phyloP scores from a whole-genome alignment of 2,888 invertebrate genomes.

The Dioctria linearis region DNA sequence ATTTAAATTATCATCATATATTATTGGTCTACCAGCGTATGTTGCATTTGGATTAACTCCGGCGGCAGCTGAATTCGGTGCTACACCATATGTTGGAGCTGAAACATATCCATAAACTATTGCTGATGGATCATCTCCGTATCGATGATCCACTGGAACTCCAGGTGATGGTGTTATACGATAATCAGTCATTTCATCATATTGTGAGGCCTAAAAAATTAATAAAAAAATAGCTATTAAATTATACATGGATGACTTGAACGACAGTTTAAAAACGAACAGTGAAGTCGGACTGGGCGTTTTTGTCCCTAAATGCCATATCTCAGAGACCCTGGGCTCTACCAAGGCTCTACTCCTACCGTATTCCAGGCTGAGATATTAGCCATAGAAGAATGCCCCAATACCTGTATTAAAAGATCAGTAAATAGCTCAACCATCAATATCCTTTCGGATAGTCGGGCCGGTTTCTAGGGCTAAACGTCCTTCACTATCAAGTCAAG shows the following conservation, averaged over 20 bases:
- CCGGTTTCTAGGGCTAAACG: too few relatives aligned
- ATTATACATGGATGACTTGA: neutral
- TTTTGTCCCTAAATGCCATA: too few relatives aligned
- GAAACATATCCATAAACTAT: conserved; percentile 79
- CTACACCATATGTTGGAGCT: conserved; percentile 76
- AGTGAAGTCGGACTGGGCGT: neutral
- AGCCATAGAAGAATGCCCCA: too few relatives aligned
- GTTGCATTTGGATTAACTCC: conserved; percentile 69
- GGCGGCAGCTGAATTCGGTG: conserved; percentile 60
- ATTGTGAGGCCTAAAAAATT: conserved; percentile 63
- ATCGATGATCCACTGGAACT: conserved; percentile 76
- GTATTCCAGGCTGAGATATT: too few relatives aligned
- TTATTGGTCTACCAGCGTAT: conserved; percentile 71
- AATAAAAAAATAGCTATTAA: neutral
- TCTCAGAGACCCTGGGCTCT: too few relatives aligned
- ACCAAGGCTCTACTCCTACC: too few relatives aligned
- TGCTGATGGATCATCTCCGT: conserved; percentile 74
- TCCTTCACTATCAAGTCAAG: too few relatives aligned
- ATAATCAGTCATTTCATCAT: conserved; percentile 72
- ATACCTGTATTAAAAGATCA: too few relatives aligned
- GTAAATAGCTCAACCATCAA: too few relatives aligned
- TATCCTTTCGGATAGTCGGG: too few relatives aligned
- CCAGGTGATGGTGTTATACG: conserved; percentile 79
- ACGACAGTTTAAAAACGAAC: neutral
- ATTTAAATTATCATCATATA: conserved; percentile 73